Evolutionary conservation across 2,113 vertebrate genomes (phyloP), one percentile per base, ranked within the genome.

Genomic region (Dipodomys stephensi): DNA sequence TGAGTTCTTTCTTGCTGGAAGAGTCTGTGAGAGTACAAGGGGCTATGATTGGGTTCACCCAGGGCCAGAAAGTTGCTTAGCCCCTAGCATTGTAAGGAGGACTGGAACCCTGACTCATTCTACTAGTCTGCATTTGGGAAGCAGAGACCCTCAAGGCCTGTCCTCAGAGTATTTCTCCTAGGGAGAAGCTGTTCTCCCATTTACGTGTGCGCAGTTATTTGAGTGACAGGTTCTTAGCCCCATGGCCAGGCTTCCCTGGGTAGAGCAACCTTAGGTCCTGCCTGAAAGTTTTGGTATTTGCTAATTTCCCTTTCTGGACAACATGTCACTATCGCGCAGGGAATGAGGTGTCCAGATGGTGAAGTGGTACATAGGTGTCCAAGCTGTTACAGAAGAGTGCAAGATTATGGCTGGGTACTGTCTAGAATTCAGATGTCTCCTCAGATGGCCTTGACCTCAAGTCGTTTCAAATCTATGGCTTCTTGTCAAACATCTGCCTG

Each of bases 371-470:
- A 88, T 78, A 88, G 65, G 80, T 83, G 90, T 46, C 39, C 87
- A 65, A 44, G 6, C 83, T 76, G 27, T 74, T 76, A 57, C 19
- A 85, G 68, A 93, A 13, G 73, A 83, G 72, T 28, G 27, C 73
- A 65, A 5, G 35, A 80, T 83, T 79, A 60, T 76, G 71, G 27
- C 68, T 23, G 69, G 86, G 19, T 30, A 13, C 73, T 49, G 25
- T 74, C 74, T 87, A 32, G 74, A 67, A 92, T 87, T 71, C 62
- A 86, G 86, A 44, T 92, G 65, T 93, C 44, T 83, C 67, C 46
- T 76, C 71, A 57, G 30, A 53, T 78, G 53, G 69, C 20, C 53
- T 60, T 39, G 16, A 68, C 44, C 92, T 85, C 44, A 6, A 2
- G 60, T 67, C 81, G 20, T 72, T 87, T 94, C 95, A 79, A 60